These are phyloP conservation scores for Cheilosia grossa DNA, from an alignment of 2,888 invertebrate species.

Conservation along the genomic window DNA sequence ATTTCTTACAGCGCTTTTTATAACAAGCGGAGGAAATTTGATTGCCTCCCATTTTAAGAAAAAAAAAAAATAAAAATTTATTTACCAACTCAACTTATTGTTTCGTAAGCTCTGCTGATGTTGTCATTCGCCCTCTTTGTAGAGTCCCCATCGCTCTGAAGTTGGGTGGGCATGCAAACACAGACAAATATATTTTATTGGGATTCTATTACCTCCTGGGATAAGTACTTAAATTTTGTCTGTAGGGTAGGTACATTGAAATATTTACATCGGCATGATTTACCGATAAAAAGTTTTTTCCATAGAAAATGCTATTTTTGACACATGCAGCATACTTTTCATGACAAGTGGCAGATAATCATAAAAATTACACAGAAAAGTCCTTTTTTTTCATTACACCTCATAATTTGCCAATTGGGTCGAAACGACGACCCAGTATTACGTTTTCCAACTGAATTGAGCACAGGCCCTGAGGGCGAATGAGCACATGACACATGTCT, in stretches of 20 bases:
- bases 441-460: too few relatives aligned
- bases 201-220: conserved; percentile 14
- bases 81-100: background rate
- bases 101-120: background rate
- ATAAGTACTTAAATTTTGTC: background rate
- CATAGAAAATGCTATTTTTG: conserved; percentile 6
- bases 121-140: background rate
- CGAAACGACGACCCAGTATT: background rate
- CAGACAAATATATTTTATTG: conserved; percentile 17
- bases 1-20: background rate
- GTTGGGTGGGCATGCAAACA: background rate
- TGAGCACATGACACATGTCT: too few relatives aligned
- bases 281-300: background rate
- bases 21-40: conserved; percentile 76
- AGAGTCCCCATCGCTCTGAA: conserved; percentile 1
- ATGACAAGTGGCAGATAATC: conserved; percentile 1
- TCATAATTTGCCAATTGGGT: conserved; percentile 42
- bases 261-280: background rate
- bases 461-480: background rate
- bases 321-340: too few relatives aligned
- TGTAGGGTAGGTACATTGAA: background rate
- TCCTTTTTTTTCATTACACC: conserved; percentile 2
- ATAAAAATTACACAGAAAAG: background rate
- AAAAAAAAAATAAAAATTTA: background rate
- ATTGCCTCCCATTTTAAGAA: conserved; percentile 70